phyloP scores from a whole-genome alignment of 2,113 vertebrate species.

The Menura novaehollandiae region DNA sequence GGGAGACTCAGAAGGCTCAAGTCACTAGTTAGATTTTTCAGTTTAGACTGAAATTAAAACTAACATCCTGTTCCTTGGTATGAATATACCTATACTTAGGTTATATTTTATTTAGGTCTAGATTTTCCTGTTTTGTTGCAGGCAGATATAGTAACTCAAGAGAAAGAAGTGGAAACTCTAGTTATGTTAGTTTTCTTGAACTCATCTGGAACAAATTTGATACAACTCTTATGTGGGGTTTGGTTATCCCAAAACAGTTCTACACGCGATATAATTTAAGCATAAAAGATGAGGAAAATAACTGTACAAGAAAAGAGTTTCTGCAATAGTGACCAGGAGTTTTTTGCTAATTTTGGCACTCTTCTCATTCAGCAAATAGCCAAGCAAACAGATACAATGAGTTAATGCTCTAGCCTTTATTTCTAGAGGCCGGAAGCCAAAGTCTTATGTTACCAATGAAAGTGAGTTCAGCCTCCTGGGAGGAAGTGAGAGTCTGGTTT shows the following conservation, averaged over 20 bases:
- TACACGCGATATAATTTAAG: not conserved
- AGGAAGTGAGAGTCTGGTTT: constrained; percentile 25
- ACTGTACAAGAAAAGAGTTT: not conserved
- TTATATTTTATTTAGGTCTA: not conserved
- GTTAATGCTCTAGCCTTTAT: not conserved
- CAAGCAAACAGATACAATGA: not conserved
- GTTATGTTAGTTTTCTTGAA: not conserved
- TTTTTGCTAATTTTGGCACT: not conserved
- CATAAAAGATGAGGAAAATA: not conserved
- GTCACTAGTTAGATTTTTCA: not conserved
- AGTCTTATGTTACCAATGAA: not conserved
- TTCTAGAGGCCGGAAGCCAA: not conserved
- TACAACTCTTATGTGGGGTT: not conserved
- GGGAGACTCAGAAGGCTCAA: not conserved
- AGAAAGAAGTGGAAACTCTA: not conserved
- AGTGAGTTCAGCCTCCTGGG: not conserved
- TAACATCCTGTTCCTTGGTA: not conserved
- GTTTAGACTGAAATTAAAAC: not conserved
- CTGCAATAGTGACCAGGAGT: not conserved
- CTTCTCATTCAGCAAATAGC: not conserved
- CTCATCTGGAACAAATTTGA: not conserved
- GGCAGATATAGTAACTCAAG: not conserved
- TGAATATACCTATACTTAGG: not conserved
- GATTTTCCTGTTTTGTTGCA: not conserved
- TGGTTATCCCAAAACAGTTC: not conserved